phyloP scores from a whole-genome alignment of 2,113 vertebrate species.

The Asarcornis scutulata region DNA sequence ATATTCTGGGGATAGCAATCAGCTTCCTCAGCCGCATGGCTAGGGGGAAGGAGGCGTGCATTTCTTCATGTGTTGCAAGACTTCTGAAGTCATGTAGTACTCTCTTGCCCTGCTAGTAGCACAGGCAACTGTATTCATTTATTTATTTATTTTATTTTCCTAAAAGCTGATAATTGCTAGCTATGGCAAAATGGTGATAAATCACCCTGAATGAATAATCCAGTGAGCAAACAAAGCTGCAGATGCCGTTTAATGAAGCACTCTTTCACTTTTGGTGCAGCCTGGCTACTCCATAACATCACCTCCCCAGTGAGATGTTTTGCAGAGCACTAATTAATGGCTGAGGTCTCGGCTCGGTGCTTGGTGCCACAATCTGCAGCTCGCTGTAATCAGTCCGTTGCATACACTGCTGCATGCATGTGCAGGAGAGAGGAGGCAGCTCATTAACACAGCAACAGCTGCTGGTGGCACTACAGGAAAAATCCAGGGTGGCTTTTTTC shows the following conservation, averaged over 20 bases:
- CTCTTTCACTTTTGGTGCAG: conserved; percentile 34
- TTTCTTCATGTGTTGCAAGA: background rate
- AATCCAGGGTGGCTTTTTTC: background rate
- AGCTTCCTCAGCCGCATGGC: background rate
- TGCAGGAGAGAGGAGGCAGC: background rate
- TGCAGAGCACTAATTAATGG: conserved; percentile 39
- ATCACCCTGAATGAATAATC: conserved; percentile 46
- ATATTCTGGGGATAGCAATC: background rate
- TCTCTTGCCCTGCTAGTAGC: background rate
- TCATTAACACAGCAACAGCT: conserved; percentile 25
- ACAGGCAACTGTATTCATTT: conserved; percentile 12
- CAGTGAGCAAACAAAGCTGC: conserved; percentile 44
- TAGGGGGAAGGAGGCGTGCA: background rate
- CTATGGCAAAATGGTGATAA: conserved; percentile 38
- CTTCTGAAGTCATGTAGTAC: background rate
- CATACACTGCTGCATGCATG: background rate
- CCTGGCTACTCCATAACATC: conserved; percentile 37
- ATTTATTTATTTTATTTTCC: background rate
- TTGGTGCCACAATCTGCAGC: background rate
- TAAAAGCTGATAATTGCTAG: conserved; percentile 46
- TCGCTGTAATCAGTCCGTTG: background rate
- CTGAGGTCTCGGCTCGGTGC: background rate
- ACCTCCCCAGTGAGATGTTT: conserved; percentile 28
- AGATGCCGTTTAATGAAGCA: conserved; percentile 48
- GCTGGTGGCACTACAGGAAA: background rate